These are phyloP conservation scores for Mya arenaria DNA, from an alignment of 1,140 invertebrate species.

Conservation along the genomic window DNA sequence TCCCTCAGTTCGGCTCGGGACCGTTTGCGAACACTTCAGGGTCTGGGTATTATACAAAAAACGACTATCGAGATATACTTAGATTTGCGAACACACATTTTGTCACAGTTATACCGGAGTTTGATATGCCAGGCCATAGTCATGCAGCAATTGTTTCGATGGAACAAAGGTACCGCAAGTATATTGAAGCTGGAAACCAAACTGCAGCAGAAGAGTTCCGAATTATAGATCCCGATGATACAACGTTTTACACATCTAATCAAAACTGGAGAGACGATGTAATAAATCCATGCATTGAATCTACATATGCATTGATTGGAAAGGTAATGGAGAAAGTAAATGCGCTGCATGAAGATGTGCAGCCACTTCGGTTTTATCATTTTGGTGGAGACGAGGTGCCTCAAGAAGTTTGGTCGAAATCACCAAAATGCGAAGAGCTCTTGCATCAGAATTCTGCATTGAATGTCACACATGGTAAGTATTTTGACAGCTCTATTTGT, in stretches of 20 bases:
- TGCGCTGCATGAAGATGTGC: too few species aligned
- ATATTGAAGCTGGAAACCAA: too few species aligned
- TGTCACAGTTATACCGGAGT: constrained; percentile 68
- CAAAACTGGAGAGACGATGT: constrained; percentile 67
- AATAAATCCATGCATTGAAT: constrained; percentile 65
- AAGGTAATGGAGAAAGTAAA: constrained; percentile 47
- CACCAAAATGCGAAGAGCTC: too few species aligned
- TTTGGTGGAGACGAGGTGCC: too few species aligned
- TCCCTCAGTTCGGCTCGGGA: constrained; percentile 76
- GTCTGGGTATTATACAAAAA: constrained; percentile 63
- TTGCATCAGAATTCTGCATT: too few species aligned
- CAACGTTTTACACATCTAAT: constrained; percentile 59
- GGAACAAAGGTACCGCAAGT: constrained; percentile 53
- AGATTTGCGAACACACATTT: constrained; percentile 54
- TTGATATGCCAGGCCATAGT: constrained; percentile 71
- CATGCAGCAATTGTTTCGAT: constrained; percentile 67
- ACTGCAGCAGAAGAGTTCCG: constrained; percentile 45
- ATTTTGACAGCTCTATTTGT: too few species aligned
- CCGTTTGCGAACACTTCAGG: constrained; percentile 65
- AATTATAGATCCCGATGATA: constrained; percentile 62
- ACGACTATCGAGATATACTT: constrained; percentile 63
- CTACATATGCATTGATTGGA: constrained; percentile 58
- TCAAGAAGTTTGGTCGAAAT: too few species aligned
- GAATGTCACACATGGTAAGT: too few species aligned
- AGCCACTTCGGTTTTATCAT: too few species aligned